Evolutionary conservation across 2,888 invertebrate genomes (phyloP).

Genomic region (Vesta saturnalis): DNA sequence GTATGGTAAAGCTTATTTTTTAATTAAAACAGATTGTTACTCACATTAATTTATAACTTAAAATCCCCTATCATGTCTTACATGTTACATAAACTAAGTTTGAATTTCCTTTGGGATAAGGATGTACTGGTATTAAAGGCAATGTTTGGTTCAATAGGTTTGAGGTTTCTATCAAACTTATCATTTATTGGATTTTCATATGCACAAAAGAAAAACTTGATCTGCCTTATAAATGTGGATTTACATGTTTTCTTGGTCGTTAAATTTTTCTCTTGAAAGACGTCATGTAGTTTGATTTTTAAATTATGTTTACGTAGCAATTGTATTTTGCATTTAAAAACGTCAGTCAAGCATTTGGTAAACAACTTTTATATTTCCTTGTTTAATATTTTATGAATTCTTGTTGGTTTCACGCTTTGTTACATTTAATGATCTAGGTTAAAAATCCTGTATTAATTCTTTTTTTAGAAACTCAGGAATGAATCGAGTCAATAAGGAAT

Average conservation of each 20-base stretch:
- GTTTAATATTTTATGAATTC: too few species aligned
- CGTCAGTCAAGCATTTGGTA: background rate
- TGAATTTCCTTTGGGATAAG: background rate
- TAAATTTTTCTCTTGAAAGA: background rate
- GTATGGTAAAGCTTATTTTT: too few species aligned
- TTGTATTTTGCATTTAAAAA: background rate
- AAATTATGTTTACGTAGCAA: background rate
- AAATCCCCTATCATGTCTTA: too few species aligned
- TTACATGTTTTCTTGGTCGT: background rate
- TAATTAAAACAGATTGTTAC: too few species aligned
- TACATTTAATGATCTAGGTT: too few species aligned
- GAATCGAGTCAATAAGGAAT: too few species aligned
- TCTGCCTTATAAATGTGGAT: background rate
- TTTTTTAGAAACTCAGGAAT: too few species aligned
- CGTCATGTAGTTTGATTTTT: background rate
- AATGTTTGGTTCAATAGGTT: conserved; percentile 13
- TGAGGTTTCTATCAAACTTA: conserved; percentile 18
- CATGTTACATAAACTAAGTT: conserved; percentile 16
- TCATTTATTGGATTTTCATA: conserved; percentile 18
- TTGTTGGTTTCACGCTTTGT: too few species aligned
- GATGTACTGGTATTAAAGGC: conserved; percentile 15
- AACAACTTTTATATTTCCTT: background rate
- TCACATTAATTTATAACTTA: too few species aligned
- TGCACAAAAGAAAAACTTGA: background rate
- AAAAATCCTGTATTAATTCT: too few species aligned